A percentile compares a stretch with the other conserved stretches of the same genome.
Evolutionary conservation across 2,113 vertebrate genomes (phyloP).

Genomic region (Himantopus leucocephalus): DNA sequence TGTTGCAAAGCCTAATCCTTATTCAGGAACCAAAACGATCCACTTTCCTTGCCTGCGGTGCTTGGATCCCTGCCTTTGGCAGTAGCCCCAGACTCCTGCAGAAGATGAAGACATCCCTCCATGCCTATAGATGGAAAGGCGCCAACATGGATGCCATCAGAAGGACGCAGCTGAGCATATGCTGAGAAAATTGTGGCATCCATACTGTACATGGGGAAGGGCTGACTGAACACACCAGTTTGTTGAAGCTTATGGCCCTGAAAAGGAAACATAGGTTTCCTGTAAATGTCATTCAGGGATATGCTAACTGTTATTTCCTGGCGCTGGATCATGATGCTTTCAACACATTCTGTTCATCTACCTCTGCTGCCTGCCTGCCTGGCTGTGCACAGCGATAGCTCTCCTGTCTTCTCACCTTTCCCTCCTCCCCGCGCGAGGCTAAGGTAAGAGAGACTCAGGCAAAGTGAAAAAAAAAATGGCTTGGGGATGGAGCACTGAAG

Average conservation of each 20-base stretch:
- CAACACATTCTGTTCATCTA: slow-evolving; percentile 58
- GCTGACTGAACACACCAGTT: slow-evolving; percentile 57
- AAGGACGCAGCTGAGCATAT: slow-evolving; percentile 70
- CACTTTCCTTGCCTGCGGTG: slow-evolving; percentile 68
- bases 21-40: slow-evolving; percentile 72
- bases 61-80: slow-evolving; percentile 77
- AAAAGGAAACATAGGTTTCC: slow-evolving; percentile 68
- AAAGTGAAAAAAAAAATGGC: not conserved
- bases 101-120: slow-evolving; percentile 76
- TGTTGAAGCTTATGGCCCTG: slow-evolving; percentile 62
- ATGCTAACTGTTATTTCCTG: slow-evolving; percentile 66
- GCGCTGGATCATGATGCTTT: slow-evolving; percentile 63
- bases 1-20: slow-evolving; percentile 67
- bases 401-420: slow-evolving; percentile 50
- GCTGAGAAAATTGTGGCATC: slow-evolving; percentile 76
- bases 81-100: slow-evolving; percentile 73
- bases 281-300: slow-evolving; percentile 70
- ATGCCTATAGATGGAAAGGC: slow-evolving; percentile 70
- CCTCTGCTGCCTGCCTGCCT: slow-evolving; percentile 62
- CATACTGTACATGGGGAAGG: slow-evolving; percentile 56
- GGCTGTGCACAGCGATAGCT: slow-evolving; percentile 46
- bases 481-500: not conserved
- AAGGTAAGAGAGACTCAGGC: slow-evolving; percentile 38
- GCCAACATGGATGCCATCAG: slow-evolving; percentile 70
- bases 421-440: slow-evolving; percentile 1